Conservation (phyloP, 2,888 invertebrate species). For the Sarcophaga variegata region DNA sequence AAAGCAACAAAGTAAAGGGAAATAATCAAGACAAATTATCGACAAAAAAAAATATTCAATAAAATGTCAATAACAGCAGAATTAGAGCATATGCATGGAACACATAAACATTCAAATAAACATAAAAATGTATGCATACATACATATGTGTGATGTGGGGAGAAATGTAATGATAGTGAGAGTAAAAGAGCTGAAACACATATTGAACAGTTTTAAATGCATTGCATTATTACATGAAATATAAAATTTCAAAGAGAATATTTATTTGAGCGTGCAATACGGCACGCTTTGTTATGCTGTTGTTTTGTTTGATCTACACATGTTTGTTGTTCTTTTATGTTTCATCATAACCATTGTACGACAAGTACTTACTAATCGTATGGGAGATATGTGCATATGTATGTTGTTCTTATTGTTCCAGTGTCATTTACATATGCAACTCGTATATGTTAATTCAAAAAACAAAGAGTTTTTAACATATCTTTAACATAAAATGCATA, state of each 20-base stretch:
- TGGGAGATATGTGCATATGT: no score
- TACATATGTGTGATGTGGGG: background rate
- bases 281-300: constrained; percentile 43
- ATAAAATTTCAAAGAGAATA: no score
- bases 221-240: no score
- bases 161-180: constrained; percentile 48
- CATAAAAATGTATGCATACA: background rate
- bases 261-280: constrained; percentile 28
- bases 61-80: constrained; percentile 45
- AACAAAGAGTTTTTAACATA: no score
- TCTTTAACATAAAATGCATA: constrained; percentile 3
- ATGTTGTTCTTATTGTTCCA: no score
- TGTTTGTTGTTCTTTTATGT: background rate
- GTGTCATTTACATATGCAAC: no score
- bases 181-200: constrained; percentile 30
- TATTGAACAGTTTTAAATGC: constrained; percentile 38
- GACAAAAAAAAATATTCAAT: constrained; percentile 36
- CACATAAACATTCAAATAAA: background rate
- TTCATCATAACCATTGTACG: no score
- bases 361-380: no score
- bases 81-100: constrained; percentile 49
- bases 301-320: background rate
- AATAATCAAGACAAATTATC: constrained; percentile 60
- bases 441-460: no score
- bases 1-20: constrained; percentile 33